A percentile compares a stretch with the other conserved stretches of the same genome.
These are phyloP conservation scores for Chrysina gloriosa DNA, from an alignment of 2,888 invertebrate species.

Conservation along the genomic window DNA sequence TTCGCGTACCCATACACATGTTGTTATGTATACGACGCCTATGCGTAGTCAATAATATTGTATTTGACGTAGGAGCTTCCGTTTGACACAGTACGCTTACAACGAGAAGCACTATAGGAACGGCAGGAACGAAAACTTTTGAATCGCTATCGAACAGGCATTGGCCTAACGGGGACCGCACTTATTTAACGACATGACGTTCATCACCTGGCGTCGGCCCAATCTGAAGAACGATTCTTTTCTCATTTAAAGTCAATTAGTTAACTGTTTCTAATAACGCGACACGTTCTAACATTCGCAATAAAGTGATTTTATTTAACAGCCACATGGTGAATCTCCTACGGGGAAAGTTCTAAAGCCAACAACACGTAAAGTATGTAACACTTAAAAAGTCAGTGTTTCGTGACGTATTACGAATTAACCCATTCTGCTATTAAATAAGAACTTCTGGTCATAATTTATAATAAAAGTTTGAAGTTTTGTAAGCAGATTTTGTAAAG, in stretches of 20 bases:
- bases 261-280: background rate
- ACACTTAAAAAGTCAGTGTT: constrained; percentile 29
- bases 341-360: constrained; percentile 18
- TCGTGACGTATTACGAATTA: constrained; percentile 14
- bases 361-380: constrained; percentile 32
- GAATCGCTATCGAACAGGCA: constrained; percentile 1
- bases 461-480: too few relatives aligned
- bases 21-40: constrained; percentile 10
- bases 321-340: background rate
- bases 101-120: background rate
- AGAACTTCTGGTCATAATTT: background rate
- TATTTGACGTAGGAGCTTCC: constrained; percentile 15
- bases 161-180: background rate
- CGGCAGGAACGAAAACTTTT: constrained; percentile 14
- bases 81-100: background rate
- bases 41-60: background rate
- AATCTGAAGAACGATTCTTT: constrained; percentile 22
- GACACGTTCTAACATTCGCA: constrained; percentile 10
- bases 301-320: constrained; percentile 5
- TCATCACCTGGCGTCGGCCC: constrained; percentile 38
- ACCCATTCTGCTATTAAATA: background rate
- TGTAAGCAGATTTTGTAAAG: too few relatives aligned
- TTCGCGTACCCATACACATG: constrained; percentile 10
- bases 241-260: constrained; percentile 17
- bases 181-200: constrained; percentile 10